A percentile compares a stretch with the other conserved stretches of the same genome.
Conservation (phyloP, 2,888 invertebrate species). For the Hypselothyrea guttata region DNA sequence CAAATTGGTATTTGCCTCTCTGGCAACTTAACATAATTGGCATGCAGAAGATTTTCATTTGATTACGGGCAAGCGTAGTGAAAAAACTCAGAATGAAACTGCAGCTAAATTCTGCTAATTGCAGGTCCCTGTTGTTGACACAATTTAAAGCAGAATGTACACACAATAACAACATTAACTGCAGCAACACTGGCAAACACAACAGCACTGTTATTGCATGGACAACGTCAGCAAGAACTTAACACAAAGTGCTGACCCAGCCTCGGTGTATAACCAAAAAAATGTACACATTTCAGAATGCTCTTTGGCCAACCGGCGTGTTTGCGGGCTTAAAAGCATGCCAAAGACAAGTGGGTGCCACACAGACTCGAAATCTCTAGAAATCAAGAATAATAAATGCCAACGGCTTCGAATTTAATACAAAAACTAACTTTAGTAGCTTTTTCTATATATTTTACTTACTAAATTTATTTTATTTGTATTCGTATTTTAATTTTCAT, state of each 20-base stretch:
- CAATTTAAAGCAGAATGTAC: slow-evolving; percentile 37
- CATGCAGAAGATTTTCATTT: slow-evolving; percentile 29
- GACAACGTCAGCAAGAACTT: slow-evolving; percentile 38
- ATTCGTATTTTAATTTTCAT: too few relatives aligned
- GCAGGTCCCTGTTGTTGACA: slow-evolving; percentile 56
- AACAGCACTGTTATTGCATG: slow-evolving; percentile 17
- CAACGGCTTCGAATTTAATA: background rate
- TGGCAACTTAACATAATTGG: slow-evolving; percentile 9
- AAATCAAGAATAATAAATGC: slow-evolving; percentile 1
- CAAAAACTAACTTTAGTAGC: too few relatives aligned
- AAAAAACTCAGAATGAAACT: slow-evolving; percentile 7
- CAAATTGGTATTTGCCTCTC: slow-evolving; percentile 31
- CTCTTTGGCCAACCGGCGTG: slow-evolving; percentile 6
- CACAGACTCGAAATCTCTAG: slow-evolving; percentile 11
- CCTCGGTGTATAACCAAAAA: slow-evolving; percentile 33
- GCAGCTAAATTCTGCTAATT: slow-evolving; percentile 51
- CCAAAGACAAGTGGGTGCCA: slow-evolving; percentile 9
- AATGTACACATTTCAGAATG: slow-evolving; percentile 37
- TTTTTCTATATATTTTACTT: background rate
- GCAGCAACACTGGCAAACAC: slow-evolving; percentile 17
- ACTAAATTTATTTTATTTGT: background rate
- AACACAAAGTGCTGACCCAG: slow-evolving; percentile 44
- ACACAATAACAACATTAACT: slow-evolving; percentile 5
- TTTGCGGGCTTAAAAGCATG: slow-evolving; percentile 20
- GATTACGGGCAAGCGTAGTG: slow-evolving; percentile 13